Evolutionary conservation across 2,113 vertebrate species (phyloP).

Genomic region (Sinocyclocheilus grahami): DNA sequence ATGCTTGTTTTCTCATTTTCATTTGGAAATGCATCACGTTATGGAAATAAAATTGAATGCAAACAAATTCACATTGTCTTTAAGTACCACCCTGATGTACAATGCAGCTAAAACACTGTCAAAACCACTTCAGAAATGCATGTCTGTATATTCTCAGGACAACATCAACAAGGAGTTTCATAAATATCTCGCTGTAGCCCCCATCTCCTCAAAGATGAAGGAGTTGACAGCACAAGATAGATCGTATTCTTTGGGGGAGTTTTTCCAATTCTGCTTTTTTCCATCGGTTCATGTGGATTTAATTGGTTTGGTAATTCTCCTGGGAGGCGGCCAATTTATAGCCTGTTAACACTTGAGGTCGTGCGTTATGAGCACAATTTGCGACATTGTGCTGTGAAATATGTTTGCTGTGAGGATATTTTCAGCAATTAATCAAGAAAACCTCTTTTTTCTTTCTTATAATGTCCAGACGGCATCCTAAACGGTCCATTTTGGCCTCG

Average conservation of each 20-base stretch:
- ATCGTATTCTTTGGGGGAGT: slow-evolving; percentile 20
- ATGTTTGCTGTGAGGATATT: slow-evolving; percentile 48
- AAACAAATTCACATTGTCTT: neutral
- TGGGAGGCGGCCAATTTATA: slow-evolving; percentile 57
- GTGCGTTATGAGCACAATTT: slow-evolving; percentile 25
- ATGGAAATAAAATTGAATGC: neutral
- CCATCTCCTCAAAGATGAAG: slow-evolving; percentile 2
- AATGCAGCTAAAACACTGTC: slow-evolving; percentile 15
- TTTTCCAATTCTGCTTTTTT: slow-evolving; percentile 26
- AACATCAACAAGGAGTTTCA: slow-evolving; percentile 28
- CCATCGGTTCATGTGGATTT: slow-evolving; percentile 54
- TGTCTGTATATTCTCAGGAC: slow-evolving; percentile 28
- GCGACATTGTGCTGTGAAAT: slow-evolving; percentile 46
- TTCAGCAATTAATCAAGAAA: slow-evolving; percentile 28
- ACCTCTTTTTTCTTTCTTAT: neutral
- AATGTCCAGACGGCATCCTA: neutral
- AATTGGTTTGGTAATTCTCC: slow-evolving; percentile 55
- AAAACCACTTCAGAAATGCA: slow-evolving; percentile 23
- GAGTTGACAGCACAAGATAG: slow-evolving; percentile 20
- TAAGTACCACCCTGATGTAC: neutral
- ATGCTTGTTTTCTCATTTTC: neutral
- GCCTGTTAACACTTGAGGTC: slow-evolving; percentile 61
- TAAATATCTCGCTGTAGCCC: slow-evolving; percentile 6
- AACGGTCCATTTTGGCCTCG: neutral
- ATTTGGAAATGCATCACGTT: neutral